Conservation (phyloP, 2,113 vertebrate species). For the Vulpes vulpes region DNA sequence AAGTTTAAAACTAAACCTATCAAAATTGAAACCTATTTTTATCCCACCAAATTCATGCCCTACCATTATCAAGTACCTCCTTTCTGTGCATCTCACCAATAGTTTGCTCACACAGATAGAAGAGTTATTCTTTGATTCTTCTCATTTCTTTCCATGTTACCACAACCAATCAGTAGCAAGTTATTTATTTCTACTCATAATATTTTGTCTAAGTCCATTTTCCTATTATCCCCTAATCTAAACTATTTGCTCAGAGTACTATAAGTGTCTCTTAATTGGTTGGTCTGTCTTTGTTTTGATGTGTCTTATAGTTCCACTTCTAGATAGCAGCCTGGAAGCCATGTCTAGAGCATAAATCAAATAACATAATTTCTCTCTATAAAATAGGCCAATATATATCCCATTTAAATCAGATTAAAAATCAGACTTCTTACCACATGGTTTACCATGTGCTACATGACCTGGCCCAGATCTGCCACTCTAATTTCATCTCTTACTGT, state of each 20-base stretch:
- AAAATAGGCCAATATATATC: neutral
- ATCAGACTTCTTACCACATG: neutral
- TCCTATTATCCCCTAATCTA: neutral
- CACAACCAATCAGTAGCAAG: neutral
- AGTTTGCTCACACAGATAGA: neutral
- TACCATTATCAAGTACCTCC: neutral
- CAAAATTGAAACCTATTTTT: constrained; percentile 29
- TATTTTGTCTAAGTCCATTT: neutral
- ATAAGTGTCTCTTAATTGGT: neutral
- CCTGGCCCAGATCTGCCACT: neutral
- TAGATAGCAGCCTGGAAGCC: neutral
- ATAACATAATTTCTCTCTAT: neutral
- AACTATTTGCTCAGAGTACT: neutral
- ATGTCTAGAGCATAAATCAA: neutral
- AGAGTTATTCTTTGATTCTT: neutral
- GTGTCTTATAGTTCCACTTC: neutral
- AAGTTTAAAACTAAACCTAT: neutral
- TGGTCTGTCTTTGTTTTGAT: neutral
- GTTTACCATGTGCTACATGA: neutral
- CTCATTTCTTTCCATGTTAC: neutral
- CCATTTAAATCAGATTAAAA: neutral
- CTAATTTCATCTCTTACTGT: neutral
- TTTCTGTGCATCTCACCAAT: neutral
- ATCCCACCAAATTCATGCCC: neutral
- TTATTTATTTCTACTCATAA: neutral